A percentile compares a stretch with the other conserved stretches of the same genome.
Evolutionary conservation across 1,140 invertebrate genomes (phyloP).

Genomic region (Zaprionus ghesquierei): DNA sequence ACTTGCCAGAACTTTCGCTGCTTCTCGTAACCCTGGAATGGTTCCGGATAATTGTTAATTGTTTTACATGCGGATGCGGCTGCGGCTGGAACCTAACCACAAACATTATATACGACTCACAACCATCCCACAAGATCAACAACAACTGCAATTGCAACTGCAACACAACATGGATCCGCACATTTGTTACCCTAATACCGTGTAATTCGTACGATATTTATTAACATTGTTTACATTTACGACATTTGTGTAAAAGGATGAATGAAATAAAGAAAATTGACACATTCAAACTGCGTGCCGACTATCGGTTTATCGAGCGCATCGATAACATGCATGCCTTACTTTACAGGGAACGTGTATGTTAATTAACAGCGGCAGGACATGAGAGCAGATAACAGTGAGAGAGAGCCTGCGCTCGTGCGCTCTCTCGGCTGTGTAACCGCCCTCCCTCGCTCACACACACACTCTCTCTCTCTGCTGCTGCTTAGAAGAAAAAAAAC

Average conservation of each 20-base stretch:
- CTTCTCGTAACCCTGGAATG: slow-evolving; percentile 48
- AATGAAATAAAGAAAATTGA: slow-evolving; percentile 77
- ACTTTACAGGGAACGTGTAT: not conserved
- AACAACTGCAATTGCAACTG: not conserved
- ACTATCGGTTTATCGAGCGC: not conserved
- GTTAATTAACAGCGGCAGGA: slow-evolving; percentile 7
- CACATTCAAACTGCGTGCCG: slow-evolving; percentile 49
- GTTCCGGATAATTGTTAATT: slow-evolving; percentile 73
- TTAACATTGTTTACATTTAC: slow-evolving; percentile 72
- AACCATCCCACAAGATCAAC: slow-evolving; percentile 19
- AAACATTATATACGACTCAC: slow-evolving; percentile 11
- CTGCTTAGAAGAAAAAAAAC: slow-evolving; percentile 39
- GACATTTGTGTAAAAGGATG: slow-evolving; percentile 67
- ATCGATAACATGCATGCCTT: not conserved
- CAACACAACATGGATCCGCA: slow-evolving; percentile 12
- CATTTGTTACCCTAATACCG: slow-evolving; percentile 36
- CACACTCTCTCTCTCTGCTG: slow-evolving; percentile 30
- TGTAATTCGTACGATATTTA: slow-evolving; percentile 76
- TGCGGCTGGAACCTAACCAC: slow-evolving; percentile 51
- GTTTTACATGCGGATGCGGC: slow-evolving; percentile 58
- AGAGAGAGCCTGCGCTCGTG: slow-evolving; percentile 6
- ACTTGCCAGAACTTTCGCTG: slow-evolving; percentile 64
- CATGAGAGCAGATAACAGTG: not conserved
- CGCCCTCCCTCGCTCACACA: not conserved
- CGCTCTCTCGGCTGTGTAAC: not conserved